Evolutionary conservation across 2,888 invertebrate genomes (phyloP).

Genomic region (Nipponacmea schrenckii): DNA sequence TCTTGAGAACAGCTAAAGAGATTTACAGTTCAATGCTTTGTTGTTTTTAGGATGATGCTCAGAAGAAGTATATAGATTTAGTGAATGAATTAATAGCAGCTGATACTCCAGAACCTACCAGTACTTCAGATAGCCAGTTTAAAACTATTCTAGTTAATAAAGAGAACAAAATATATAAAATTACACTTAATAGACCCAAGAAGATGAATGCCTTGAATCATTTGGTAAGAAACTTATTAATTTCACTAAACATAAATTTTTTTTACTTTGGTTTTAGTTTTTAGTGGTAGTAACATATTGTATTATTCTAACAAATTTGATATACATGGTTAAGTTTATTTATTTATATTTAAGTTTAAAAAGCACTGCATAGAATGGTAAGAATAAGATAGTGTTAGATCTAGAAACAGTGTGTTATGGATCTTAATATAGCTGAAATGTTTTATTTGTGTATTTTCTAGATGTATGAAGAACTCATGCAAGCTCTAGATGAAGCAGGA

Average conservation of each 20-base stretch:
- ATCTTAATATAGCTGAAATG: not conserved
- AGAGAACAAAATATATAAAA: conserved; percentile 51
- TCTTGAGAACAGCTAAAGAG: too few species aligned
- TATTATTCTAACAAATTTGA: too few species aligned
- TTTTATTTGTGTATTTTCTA: conserved; percentile 41
- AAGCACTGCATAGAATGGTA: not conserved
- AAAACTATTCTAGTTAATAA: conserved; percentile 46
- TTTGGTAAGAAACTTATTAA: conserved; percentile 56
- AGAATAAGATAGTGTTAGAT: not conserved
- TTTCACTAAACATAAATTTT: too few species aligned
- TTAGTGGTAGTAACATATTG: too few species aligned
- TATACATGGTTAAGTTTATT: too few species aligned
- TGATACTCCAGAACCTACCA: conserved; percentile 37
- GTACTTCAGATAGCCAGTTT: conserved; percentile 46
- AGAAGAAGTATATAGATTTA: conserved; percentile 69
- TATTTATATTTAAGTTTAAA: too few species aligned
- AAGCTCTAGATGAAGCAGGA: conserved; percentile 78
- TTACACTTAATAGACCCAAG: conserved; percentile 78
- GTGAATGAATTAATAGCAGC: conserved; percentile 66
- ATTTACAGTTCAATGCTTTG: too few species aligned
- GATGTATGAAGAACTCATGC: conserved; percentile 77
- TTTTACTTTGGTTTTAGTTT: too few species aligned
- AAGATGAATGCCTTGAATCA: conserved; percentile 83
- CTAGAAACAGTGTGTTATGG: not conserved
- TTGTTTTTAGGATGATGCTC: conserved; percentile 69